Evolutionary conservation across 2,797 vertebrate genomes (phyloP).

Genomic region (Arvicola amphibius): DNA sequence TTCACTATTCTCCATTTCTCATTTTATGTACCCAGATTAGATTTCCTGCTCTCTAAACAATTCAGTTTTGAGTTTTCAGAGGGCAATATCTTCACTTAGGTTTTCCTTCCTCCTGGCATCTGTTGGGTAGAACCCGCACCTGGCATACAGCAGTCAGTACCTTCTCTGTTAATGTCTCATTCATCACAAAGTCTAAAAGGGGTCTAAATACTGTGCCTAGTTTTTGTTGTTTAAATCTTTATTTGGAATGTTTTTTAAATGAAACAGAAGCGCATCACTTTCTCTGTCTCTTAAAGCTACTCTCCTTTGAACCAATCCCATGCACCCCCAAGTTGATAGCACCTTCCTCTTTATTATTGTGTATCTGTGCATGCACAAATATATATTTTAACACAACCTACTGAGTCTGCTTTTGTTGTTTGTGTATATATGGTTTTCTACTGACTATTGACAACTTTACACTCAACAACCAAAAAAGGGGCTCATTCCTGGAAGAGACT

Average conservation of each 20-base stretch:
- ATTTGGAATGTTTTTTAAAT: not conserved
- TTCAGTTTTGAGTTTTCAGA: not conserved
- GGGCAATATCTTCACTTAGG: not conserved
- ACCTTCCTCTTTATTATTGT: not conserved
- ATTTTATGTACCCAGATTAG: constrained; percentile 6
- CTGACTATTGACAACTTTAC: not conserved
- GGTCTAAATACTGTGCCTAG: not conserved
- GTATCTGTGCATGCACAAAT: not conserved
- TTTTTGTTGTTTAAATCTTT: not conserved
- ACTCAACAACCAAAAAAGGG: not conserved
- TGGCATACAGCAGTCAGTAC: not conserved
- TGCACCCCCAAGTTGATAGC: not conserved
- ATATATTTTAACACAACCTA: not conserved
- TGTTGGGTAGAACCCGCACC: constrained; percentile 12
- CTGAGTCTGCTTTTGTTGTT: not conserved
- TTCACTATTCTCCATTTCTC: not conserved
- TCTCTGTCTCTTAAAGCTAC: not conserved
- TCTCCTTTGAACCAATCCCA: not conserved
- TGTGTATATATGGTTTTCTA: not conserved
- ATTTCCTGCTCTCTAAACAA: not conserved
- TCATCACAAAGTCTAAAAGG: not conserved
- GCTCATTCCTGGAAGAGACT: not conserved
- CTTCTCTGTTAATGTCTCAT: constrained; percentile 5
- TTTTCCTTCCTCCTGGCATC: not conserved
- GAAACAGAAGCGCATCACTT: not conserved